These are phyloP conservation scores for Drosophila gaucha DNA, from an alignment of 2,888 invertebrate species.

Conservation along the genomic window DNA sequence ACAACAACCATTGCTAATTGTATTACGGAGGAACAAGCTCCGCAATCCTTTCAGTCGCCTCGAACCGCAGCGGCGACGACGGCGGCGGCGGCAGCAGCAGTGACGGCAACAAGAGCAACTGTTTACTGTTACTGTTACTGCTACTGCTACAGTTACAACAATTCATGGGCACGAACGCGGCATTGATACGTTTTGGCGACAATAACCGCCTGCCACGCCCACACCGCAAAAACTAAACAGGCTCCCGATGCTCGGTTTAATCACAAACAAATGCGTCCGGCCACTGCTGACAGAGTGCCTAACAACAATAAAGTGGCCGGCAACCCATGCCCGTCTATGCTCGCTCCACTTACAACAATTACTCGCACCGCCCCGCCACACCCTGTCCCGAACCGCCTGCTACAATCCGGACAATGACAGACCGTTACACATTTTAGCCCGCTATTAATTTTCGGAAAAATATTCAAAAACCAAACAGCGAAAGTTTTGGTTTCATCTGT, in stretches of 20 bases:
- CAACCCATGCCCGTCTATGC: neutral
- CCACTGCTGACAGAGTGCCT: slow-evolving; percentile 12
- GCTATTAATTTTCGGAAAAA: slow-evolving; percentile 76
- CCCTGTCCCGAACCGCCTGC: neutral
- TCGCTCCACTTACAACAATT: neutral
- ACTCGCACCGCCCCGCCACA: neutral
- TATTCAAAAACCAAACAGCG: slow-evolving; percentile 48
- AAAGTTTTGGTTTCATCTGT: slow-evolving; percentile 47
- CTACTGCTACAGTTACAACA: slow-evolving; percentile 5
- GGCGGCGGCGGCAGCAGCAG: slow-evolving; percentile 6
- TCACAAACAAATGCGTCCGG: slow-evolving; percentile 73
- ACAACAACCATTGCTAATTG: slow-evolving; percentile 61
- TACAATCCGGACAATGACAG: slow-evolving; percentile 60
- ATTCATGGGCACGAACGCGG: slow-evolving; percentile 25
- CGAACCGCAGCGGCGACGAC: slow-evolving; percentile 28
- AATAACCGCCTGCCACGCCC: slow-evolving; percentile 34
- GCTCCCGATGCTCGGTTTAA: slow-evolving; percentile 61
- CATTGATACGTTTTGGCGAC: slow-evolving; percentile 43
- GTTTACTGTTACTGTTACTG: no score
- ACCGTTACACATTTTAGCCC: slow-evolving; percentile 66
- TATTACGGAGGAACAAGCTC: slow-evolving; percentile 53
- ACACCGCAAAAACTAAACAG: slow-evolving; percentile 60
- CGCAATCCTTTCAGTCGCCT: slow-evolving; percentile 60
- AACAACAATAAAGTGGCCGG: slow-evolving; percentile 29
- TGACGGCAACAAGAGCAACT: slow-evolving; percentile 18